phyloP scores from a whole-genome alignment of 2,888 invertebrate genomes.

The Vanessa cardui region DNA sequence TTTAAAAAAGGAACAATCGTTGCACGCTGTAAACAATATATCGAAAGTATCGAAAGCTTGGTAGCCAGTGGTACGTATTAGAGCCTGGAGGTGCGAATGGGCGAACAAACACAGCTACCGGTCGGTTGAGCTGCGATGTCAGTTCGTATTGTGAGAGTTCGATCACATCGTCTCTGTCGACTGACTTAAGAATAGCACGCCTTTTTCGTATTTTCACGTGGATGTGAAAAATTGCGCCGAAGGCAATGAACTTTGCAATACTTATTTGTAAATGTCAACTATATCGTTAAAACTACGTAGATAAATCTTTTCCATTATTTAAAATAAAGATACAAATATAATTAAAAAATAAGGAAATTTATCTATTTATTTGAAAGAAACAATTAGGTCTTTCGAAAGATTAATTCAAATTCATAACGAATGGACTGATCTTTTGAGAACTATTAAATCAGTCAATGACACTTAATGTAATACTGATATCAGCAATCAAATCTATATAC shows the following conservation, averaged over 20 bases:
- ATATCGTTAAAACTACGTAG: not conserved
- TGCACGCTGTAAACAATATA: not conserved
- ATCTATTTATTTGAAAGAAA: too few species aligned
- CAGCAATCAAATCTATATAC: too few species aligned
- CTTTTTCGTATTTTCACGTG: constrained; percentile 27
- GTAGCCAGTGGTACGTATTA: constrained; percentile 46
- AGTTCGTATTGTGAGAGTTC: constrained; percentile 25
- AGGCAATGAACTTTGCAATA: constrained; percentile 22
- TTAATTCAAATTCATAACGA: too few species aligned
- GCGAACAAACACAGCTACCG: constrained; percentile 64
- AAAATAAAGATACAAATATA: not conserved
- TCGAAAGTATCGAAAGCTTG: constrained; percentile 3
- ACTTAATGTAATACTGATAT: too few species aligned
- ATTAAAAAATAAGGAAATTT: too few species aligned
- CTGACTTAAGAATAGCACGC: constrained; percentile 12
- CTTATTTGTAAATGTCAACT: not conserved
- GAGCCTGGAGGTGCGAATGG: constrained; percentile 62
- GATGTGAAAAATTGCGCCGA: constrained; percentile 25
- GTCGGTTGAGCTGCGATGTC: constrained; percentile 33
- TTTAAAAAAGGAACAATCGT: too few species aligned
- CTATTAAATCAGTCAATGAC: too few species aligned
- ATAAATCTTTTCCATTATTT: not conserved
- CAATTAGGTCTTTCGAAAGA: too few species aligned
- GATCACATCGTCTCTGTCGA: constrained; percentile 14
- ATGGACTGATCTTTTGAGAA: too few species aligned